phyloP scores from a whole-genome alignment of 2,888 invertebrate species.

The Synergus laeviventris region DNA sequence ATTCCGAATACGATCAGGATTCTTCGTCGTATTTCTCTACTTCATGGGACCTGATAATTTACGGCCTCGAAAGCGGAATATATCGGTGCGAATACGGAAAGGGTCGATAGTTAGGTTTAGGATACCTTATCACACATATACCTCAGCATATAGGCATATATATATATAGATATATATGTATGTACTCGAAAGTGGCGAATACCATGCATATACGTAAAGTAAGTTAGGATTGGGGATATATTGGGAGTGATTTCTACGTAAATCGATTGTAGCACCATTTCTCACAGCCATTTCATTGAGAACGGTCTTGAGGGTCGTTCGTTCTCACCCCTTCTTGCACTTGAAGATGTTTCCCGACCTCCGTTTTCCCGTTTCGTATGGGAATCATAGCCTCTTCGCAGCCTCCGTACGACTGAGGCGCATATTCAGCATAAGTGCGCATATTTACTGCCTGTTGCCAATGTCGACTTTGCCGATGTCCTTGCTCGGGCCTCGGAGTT shows the following conservation, averaged over 20 bases:
- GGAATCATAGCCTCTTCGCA: neutral
- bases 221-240: slow-evolving; percentile 23
- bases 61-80: neutral
- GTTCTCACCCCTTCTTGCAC: slow-evolving; percentile 22
- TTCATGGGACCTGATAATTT: slow-evolving; percentile 9
- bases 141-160: neutral
- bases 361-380: neutral
- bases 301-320: slow-evolving; percentile 50
- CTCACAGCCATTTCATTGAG: slow-evolving; percentile 61
- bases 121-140: neutral
- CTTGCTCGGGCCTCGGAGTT: slow-evolving; percentile 8
- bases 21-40: slow-evolving; percentile 20
- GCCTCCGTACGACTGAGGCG: slow-evolving; percentile 25
- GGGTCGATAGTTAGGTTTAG: slow-evolving; percentile 17
- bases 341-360: neutral
- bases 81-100: neutral
- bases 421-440: slow-evolving; percentile 19
- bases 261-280: slow-evolving; percentile 68
- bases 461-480: neutral
- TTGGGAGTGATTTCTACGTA: slow-evolving; percentile 61
- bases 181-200: neutral
- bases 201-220: neutral
- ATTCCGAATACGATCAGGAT: slow-evolving; percentile 20
- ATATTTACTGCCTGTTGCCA: neutral
- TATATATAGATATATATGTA: too few relatives aligned